Evolutionary conservation across 2,888 invertebrate species (phyloP).

Genomic region (Amblyjoppa fuscipennis): DNA sequence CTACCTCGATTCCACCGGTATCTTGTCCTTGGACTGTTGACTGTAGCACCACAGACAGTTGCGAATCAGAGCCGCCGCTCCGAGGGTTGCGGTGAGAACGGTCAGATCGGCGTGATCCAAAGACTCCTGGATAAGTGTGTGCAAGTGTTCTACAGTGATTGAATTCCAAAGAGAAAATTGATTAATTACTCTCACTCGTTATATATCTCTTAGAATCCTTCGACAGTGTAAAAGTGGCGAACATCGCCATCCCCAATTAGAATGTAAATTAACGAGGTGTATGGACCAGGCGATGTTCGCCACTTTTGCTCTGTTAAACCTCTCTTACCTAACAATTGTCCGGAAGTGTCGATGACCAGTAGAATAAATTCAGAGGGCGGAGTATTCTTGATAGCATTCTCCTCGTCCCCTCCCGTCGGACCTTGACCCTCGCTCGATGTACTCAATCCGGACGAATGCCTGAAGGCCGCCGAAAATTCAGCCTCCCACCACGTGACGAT

Average conservation of each 20-base stretch:
- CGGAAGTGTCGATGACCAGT: conserved; percentile 90
- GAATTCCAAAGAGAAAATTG: background rate
- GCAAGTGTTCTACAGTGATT: conserved; percentile 89
- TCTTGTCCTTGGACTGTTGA: conserved; percentile 86
- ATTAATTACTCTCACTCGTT: background rate
- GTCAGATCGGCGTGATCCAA: conserved; percentile 94
- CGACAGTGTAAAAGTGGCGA: background rate
- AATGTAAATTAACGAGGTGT: background rate
- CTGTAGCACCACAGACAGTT: conserved; percentile 93
- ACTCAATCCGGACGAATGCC: conserved; percentile 88
- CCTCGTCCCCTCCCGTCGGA: conserved; percentile 80
- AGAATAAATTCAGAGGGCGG: conserved; percentile 92
- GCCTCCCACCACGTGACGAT: conserved; percentile 95
- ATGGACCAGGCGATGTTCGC: background rate
- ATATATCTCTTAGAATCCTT: background rate
- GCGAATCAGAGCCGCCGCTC: conserved; percentile 92
- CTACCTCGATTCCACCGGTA: conserved; percentile 76
- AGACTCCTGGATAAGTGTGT: conserved; percentile 93
- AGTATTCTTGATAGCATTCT: conserved; percentile 89
- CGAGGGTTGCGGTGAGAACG: conserved; percentile 92
- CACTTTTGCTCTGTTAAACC: background rate
- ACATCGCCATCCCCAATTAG: background rate
- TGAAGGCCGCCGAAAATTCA: conserved; percentile 92
- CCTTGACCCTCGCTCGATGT: conserved; percentile 82
- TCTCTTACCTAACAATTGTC: conserved; percentile 88